Percentiles rank a stretch among this genome's conserved stretches.
These are phyloP conservation scores for Scophthalmus maximus DNA, from an alignment of 2,113 vertebrate genomes.

Conservation along the genomic window DNA sequence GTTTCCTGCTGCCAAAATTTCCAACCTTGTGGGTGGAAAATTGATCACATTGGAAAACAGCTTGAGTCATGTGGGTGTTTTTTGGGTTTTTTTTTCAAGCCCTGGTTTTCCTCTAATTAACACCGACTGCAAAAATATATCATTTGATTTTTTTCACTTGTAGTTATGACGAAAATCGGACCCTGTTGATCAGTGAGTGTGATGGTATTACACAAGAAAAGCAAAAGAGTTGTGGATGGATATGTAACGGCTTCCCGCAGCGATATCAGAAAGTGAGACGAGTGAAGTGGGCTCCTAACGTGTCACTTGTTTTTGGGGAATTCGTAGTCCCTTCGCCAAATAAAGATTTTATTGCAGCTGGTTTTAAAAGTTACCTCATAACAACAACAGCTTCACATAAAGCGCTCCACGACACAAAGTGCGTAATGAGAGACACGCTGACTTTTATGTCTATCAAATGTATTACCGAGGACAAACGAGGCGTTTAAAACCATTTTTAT, in stretches of 20 bases:
- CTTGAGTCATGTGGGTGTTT: neutral
- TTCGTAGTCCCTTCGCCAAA: neutral
- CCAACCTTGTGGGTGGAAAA: neutral
- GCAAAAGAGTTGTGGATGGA: neutral
- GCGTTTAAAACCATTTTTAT: conserved; percentile 57
- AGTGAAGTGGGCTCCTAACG: neutral
- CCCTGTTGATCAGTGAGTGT: neutral
- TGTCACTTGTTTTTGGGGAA: neutral
- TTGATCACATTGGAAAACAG: conserved; percentile 14
- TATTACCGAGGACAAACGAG: conserved; percentile 44
- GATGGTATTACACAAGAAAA: neutral
- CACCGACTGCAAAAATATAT: no score
- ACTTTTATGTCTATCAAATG: conserved; percentile 34
- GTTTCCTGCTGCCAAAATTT: conserved; percentile 1
- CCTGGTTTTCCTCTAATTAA: neutral
- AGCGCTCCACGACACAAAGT: neutral
- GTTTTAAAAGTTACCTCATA: conserved; percentile 39
- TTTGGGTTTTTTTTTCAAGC: neutral
- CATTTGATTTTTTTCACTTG: neutral
- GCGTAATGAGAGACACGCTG: conserved; percentile 21
- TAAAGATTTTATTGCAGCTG: conserved; percentile 9
- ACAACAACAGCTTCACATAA: conserved; percentile 26
- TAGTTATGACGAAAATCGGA: neutral
- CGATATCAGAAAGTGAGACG: conserved; percentile 9
- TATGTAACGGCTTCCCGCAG: neutral